phyloP scores from a whole-genome alignment of 1,140 invertebrate genomes.

The Euwallacea fornicatus region DNA sequence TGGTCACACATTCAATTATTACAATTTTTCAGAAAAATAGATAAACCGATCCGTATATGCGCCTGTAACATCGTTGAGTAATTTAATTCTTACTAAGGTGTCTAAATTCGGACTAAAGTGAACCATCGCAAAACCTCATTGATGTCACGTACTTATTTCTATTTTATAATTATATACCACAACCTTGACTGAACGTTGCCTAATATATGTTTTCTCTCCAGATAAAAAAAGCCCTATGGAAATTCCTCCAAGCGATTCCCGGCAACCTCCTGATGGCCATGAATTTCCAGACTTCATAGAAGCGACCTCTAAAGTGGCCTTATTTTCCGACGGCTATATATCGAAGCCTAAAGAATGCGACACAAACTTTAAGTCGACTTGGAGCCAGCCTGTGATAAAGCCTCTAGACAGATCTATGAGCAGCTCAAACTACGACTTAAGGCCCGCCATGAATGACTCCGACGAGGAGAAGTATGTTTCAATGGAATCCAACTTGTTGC shows the following conservation, averaged over 20 bases:
- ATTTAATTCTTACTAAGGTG: neutral
- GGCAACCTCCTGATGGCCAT: constrained; percentile 84
- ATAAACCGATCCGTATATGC: neutral
- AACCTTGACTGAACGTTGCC: constrained; percentile 3
- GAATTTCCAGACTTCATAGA: constrained; percentile 80
- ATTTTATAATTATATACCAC: neutral
- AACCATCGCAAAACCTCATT: neutral
- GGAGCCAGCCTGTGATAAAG: constrained; percentile 23
- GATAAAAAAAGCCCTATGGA: constrained; percentile 46
- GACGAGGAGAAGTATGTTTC: constrained; percentile 34
- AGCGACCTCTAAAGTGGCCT: constrained; percentile 46
- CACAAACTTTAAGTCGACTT: constrained; percentile 25
- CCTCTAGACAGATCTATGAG: constrained; percentile 33
- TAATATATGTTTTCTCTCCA: constrained; percentile 27
- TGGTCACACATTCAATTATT: constrained; percentile 2
- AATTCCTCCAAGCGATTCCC: constrained; percentile 55
- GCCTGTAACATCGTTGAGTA: neutral
- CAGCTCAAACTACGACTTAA: constrained; percentile 44
- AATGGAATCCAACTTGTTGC: constrained; percentile 42
- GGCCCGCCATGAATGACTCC: constrained; percentile 32
- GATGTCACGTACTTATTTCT: no score
- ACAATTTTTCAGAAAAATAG: neutral
- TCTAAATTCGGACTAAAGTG: neutral
- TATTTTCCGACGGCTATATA: constrained; percentile 4
- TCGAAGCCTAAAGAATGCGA: constrained; percentile 21